Conservation (phyloP, 2,888 invertebrate species). For the Pristionchus maxplancki region DNA sequence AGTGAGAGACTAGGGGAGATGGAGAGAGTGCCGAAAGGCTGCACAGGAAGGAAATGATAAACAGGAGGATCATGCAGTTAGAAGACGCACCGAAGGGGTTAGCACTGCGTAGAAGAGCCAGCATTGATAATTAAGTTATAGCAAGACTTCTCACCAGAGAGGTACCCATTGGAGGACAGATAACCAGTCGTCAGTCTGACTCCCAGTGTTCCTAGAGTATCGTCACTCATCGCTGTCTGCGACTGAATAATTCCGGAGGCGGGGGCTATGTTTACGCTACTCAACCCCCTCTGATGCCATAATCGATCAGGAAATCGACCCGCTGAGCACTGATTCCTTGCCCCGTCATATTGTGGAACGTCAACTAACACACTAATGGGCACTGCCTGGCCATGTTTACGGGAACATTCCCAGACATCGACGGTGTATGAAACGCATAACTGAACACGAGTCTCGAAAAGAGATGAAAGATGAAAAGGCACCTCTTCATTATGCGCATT, state of each 20-base stretch:
- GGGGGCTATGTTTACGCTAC: background rate
- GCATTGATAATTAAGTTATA: no score
- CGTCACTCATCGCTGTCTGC: background rate
- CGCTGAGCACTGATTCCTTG: background rate
- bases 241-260: background rate
- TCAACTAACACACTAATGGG: background rate
- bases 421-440: background rate
- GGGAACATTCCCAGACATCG: background rate
- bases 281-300: background rate
- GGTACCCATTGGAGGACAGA: background rate
- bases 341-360: slow-evolving; percentile 1
- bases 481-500: no score
- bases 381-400: background rate
- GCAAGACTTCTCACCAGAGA: background rate
- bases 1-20: background rate
- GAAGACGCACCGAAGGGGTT: background rate
- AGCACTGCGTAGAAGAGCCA: background rate
- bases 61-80: background rate
- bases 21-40: background rate
- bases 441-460: background rate
- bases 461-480: no score
- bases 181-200: background rate
- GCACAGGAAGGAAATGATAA: background rate
- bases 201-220: background rate
- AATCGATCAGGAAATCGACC: slow-evolving; percentile 28